Percentiles rank a stretch among this genome's conserved stretches.
Evolutionary conservation across 2,113 vertebrate species (phyloP).

Genomic region (Mohoua ochrocephala): DNA sequence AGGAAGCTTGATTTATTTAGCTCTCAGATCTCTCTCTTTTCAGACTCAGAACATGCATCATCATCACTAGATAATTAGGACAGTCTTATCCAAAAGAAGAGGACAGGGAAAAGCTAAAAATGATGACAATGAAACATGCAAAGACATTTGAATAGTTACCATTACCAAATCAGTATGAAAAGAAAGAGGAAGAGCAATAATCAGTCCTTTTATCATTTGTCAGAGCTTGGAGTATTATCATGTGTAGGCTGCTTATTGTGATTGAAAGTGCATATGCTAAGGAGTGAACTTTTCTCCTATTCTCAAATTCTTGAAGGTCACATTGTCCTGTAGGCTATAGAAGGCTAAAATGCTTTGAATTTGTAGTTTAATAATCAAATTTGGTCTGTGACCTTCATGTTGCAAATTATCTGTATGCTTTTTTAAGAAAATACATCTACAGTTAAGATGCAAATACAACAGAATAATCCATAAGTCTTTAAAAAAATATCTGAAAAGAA

Average conservation of each 20-base stretch:
- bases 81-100: neutral
- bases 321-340: neutral
- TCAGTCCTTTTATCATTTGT: slow-evolving; percentile 27
- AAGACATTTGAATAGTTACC: slow-evolving; percentile 18
- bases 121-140: slow-evolving; percentile 24
- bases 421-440: neutral
- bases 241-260: neutral
- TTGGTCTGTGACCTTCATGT: neutral
- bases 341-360: neutral
- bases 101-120: neutral
- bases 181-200: slow-evolving; percentile 28
- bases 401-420: neutral
- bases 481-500: neutral
- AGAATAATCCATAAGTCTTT: neutral
- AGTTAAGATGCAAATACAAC: neutral
- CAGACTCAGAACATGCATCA: slow-evolving; percentile 18
- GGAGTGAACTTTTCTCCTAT: neutral
- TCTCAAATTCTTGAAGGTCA: neutral
- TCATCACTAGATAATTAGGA: slow-evolving; percentile 30
- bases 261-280: neutral
- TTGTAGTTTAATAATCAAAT: neutral
- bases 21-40: neutral
- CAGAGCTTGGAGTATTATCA: neutral
- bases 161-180: slow-evolving; percentile 43
- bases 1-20: slow-evolving; percentile 34